Base-by-base conservation (phyloP, 2,113 vertebrate species). In the Malurus cyaneus region DNA sequence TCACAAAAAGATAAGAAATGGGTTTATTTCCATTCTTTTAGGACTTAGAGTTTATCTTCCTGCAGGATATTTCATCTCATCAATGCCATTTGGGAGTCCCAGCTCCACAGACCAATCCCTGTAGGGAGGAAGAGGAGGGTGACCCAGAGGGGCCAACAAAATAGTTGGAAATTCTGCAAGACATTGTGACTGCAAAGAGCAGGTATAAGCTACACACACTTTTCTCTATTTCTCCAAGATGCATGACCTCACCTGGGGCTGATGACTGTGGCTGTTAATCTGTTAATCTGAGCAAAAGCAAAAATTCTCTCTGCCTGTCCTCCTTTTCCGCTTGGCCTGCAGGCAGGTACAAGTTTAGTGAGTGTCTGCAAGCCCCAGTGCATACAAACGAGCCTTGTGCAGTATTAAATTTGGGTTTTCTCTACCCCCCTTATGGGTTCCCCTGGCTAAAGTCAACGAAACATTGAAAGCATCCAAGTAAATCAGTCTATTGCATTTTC, bases 391-490 rank as follows among this genome's bases (percentile, higher is more conserved):
- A 96, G 92, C 60, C 64, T 80, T 74, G 80, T 81, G 52, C 53
- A 94, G 90, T 80, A 92, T 96, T 96, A 81, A 90, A 88, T 94
- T 92, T 93, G 79, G 82, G 29, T 41, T 92, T 79, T 86, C 64
- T 85, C 80, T 85, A 70, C 78, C 72, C 67, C 12, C 3, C 46
- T 87, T 85, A 29, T 21, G 77, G 86, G 86, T 77, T 95, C 94
- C 80, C 59, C 80, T 90, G 71, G 78, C 93, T 95, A 49, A 96
- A 96, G 71, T 89, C 92, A 95, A 93, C 88, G 93, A 89, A 88
- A 92, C 39, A 71, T 80, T 86, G 84, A 96, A 95, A 93, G 92
- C 89, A 94, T 95, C 95, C 90, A 96, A 97, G 65, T 89, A 96
- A 96, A 96, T 93, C 91, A 94, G 92, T 66, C 95, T 77, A 36